Percentiles rank a stretch among this genome's conserved stretches.
Evolutionary conservation across 2,888 invertebrate genomes (phyloP).

Genomic region (Gryllus longicercus): DNA sequence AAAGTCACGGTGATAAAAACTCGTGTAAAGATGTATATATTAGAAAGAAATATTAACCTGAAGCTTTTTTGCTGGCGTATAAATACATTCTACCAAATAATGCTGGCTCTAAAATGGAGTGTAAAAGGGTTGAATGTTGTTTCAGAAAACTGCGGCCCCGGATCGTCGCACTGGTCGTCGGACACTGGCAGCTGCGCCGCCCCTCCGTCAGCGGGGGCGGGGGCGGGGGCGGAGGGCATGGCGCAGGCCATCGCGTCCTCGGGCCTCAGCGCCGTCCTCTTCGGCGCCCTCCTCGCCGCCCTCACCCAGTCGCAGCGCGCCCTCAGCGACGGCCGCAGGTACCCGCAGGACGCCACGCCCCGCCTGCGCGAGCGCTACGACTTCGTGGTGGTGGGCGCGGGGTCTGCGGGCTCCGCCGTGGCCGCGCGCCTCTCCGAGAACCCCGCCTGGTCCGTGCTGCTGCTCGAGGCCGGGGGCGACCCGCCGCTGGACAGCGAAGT

Average conservation of each 20-base stretch:
- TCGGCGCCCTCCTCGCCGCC: not conserved
- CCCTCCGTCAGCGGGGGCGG: not conserved
- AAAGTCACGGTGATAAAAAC: too few species aligned
- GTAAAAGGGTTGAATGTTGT: too few species aligned
- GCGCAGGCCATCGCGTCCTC: too few species aligned
- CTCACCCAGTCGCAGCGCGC: not conserved
- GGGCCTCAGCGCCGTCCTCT: not conserved
- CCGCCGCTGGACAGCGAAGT: slow-evolving; percentile 50
- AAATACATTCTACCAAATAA: too few species aligned
- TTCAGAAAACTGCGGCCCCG: too few species aligned
- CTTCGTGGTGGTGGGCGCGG: slow-evolving; percentile 31
- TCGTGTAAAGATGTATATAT: too few species aligned
- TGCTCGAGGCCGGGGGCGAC: slow-evolving; percentile 55
- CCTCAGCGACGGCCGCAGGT: not conserved
- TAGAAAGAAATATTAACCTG: too few species aligned
- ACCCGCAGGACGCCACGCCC: not conserved
- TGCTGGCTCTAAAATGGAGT: too few species aligned
- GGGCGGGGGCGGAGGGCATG: not conserved
- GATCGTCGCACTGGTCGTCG: too few species aligned
- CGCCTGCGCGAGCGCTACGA: slow-evolving; percentile 40
- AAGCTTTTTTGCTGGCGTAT: too few species aligned
- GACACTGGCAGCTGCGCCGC: not conserved
- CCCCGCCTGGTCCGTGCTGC: slow-evolving; percentile 43
- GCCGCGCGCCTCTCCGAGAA: not conserved
- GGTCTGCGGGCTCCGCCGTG: not conserved